A percentile compares a stretch with the other conserved stretches of the same genome.
Evolutionary conservation across 1,140 invertebrate species (phyloP).

Genomic region (Drosophila persimilis): DNA sequence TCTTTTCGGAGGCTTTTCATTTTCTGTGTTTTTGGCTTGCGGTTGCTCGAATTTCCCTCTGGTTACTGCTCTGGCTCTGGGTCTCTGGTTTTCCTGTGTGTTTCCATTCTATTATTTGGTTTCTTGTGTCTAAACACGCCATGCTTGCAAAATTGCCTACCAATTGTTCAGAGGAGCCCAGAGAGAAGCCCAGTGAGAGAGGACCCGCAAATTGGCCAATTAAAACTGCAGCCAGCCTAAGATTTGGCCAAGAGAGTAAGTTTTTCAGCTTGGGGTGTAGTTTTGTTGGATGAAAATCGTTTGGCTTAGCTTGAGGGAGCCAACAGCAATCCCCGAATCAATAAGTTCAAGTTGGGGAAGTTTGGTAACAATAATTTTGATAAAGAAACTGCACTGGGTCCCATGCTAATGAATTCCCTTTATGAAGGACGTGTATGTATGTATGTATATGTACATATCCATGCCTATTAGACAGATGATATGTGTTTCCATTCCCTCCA

Average conservation of each 20-base stretch:
- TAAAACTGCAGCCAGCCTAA: constrained; percentile 60
- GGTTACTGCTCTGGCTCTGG: not conserved
- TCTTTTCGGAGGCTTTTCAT: constrained; percentile 60
- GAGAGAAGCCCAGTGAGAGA: constrained; percentile 13
- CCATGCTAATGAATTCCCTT: not conserved
- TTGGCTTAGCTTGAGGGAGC: constrained; percentile 1
- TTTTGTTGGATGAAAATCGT: not conserved
- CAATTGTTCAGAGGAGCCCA: constrained; percentile 53
- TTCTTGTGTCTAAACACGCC: constrained; percentile 74
- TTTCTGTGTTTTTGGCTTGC: constrained; percentile 32
- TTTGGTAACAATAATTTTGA: not conserved
- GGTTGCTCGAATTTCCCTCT: constrained; percentile 29
- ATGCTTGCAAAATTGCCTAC: constrained; percentile 62
- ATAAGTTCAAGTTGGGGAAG: not conserved
- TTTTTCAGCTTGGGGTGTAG: constrained; percentile 19
- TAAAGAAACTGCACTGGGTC: not conserved
- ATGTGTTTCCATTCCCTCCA: too few species aligned
- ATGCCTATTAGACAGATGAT: too few species aligned
- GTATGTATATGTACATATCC: too few species aligned
- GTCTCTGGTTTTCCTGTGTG: constrained; percentile 4
- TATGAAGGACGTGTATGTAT: too few species aligned
- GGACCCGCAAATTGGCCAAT: constrained; percentile 70
- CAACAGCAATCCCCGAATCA: not conserved
- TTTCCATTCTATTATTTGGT: constrained; percentile 49
- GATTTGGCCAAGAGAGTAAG: constrained; percentile 43